Evolutionary conservation across 2,113 vertebrate species (phyloP), one percentile per base, ranked within the genome.

Genomic region (Capricornis sumatraensis): DNA sequence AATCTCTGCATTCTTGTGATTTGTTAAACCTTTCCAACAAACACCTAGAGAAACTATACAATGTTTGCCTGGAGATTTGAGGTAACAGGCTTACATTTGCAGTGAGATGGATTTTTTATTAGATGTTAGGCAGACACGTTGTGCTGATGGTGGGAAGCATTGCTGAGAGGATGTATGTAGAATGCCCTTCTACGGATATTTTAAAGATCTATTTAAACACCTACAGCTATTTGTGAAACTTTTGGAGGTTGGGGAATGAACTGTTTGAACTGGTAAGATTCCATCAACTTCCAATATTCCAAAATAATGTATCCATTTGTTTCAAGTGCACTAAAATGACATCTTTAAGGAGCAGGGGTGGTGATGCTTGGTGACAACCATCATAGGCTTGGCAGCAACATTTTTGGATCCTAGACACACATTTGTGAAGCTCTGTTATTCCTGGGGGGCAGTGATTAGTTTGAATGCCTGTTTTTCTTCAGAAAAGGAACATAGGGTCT

Each of bases 121-220:
- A 82, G 60, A 79, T 64, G n/a, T 89, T 94, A 96, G 79, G 85
- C n/a, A 97, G 85, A 55, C 52, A 89, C 13, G 14, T 58, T 87
- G 95, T 76, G 47, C 67, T 88, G 40, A 58, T 91, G 55, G 25
- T 97, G 91, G 43, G 52, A 91, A 89, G 50, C 79, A 64, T 76
- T 92, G 60, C 45, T 57, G 50, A 89, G 67, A 92, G 4, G 76
- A 5, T 62, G 36, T 55, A 81, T 47, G 36, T 28, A 92, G 60
- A 96, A 91, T 87, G 36, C 83, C 52, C 86, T 95, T 83, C 36
- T 84, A 62, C 15, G 14, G 50, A 84, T 58, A 60, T 93, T 92
- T 93, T 76, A 67, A 93, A 96, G 94, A 95, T 14, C 60, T 84
- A 58, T 92, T 96, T 97, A 94, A 96, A 97, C 30, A 94, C n/a